Evolutionary conservation across 37 sponge, comb jelly and placozoan genomes (phyloP), one percentile per base, ranked within the genome.

Genomic region (Dysidea cf. avara): DNA sequence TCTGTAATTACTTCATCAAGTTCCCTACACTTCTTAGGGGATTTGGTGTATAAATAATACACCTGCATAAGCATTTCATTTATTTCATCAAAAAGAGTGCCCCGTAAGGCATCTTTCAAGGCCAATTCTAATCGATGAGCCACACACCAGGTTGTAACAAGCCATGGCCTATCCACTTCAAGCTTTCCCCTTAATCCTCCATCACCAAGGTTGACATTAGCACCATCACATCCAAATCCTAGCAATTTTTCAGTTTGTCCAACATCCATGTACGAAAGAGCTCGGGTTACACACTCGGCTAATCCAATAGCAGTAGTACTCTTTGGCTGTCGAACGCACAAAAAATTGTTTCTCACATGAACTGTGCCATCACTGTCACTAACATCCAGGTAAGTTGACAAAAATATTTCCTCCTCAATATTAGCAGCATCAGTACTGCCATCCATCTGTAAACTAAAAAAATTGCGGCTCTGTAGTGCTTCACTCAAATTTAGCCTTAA

Each of bases 221-320:
- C 66, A 38, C 81, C 81, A 61, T 72, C 81, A 54, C 79, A 78
- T 24, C 81, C 72, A 22, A 80, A 37, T 26, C 72, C 71, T 33
- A 80, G 24, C 50, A 69, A 35, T 72, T 72, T 80, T 4, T 71
- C 38, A 71, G 72, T 71, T 50, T 80, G 36, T 20, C 22, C 70
- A 48, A 80, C 43, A 60, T 40, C 72, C 25, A 71, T 36, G 26
- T 21, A 22, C 18, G 18, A 17, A 14, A 80, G 17, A 47, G 69
- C 79, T 26, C 39, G 22, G n/a, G n/a, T n/a, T n/a, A n/a, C n/a
- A n/a, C n/a, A n/a, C n/a, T n/a, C n/a, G n/a, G n/a, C n/a, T n/a
- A n/a, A n/a, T n/a, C n/a, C n/a, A n/a, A n/a, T n/a, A n/a, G n/a
- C 79, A 32, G 25, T 78, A 58, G 39, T 29, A 30, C 69, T 55